Conservation (phyloP, 2,888 invertebrate genomes). For the Julus scandinavius region DNA sequence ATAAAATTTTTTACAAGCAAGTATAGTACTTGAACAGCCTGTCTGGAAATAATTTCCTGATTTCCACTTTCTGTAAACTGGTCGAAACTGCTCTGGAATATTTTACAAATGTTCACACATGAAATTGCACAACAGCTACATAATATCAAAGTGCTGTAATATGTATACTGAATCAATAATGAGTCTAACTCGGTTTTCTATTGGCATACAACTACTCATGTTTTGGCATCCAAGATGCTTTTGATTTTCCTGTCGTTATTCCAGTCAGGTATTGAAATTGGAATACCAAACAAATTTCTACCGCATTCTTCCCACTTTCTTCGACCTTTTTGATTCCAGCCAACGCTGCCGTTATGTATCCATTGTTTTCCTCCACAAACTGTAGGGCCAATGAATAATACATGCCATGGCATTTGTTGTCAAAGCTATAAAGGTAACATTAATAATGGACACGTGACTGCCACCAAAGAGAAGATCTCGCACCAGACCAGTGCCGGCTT, state of each 20-base stretch:
- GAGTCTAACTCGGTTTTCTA: neutral
- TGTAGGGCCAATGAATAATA: conserved; percentile 13
- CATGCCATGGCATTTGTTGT: conserved; percentile 11
- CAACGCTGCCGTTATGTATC: neutral
- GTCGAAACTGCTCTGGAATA: too few species aligned
- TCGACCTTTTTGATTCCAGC: neutral
- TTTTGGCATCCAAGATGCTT: too few species aligned
- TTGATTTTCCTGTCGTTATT: neutral
- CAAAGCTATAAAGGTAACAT: conserved; percentile 43
- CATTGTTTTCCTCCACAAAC: conserved; percentile 2
- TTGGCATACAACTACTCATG: neutral
- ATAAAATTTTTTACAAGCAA: too few species aligned
- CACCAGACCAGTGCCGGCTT: neutral
- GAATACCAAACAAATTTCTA: neutral
- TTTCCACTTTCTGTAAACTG: too few species aligned
- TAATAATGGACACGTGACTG: conserved; percentile 45
- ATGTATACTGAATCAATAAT: neutral
- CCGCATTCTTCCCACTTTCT: neutral
- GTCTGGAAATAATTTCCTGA: too few species aligned
- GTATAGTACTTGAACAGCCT: too few species aligned
- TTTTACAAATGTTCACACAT: too few species aligned
- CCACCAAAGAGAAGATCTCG: neutral
- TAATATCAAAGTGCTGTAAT: too few species aligned
- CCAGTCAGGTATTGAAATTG: conserved; percentile 22
- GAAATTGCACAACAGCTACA: too few species aligned